Percentiles rank a stretch among this genome's conserved stretches.
phyloP scores from a whole-genome alignment of 2,888 invertebrate species.

The Ophion ellenae region DNA sequence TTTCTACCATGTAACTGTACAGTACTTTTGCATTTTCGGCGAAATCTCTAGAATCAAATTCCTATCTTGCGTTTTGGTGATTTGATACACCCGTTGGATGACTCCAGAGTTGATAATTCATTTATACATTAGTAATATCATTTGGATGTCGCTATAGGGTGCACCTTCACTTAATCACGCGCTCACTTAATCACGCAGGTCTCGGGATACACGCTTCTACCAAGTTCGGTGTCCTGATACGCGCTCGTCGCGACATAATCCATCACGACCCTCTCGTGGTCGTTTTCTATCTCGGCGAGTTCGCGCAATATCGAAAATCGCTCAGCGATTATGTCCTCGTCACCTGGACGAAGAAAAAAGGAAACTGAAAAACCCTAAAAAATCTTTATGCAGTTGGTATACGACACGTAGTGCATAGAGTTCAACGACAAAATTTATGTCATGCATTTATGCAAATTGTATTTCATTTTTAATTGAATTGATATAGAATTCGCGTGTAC shows the following conservation, averaged over 20 bases:
- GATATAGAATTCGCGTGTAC: no score
- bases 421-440: no score
- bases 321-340: constrained; percentile 77
- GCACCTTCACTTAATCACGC: no score
- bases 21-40: not conserved
- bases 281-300: constrained; percentile 80
- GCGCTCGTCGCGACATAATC: constrained; percentile 85
- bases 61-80: not conserved
- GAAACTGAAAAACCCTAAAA: not conserved
- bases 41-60: not conserved
- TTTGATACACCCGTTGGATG: not conserved
- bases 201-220: constrained; percentile 78
- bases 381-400: not conserved
- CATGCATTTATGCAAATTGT: no score
- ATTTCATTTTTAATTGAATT: no score
- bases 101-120: not conserved
- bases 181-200: constrained; percentile 70
- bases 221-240: constrained; percentile 84
- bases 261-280: constrained; percentile 82
- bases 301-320: constrained; percentile 80
- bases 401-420: no score
- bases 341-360: constrained; percentile 69
- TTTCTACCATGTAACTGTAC: no score
- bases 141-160: not conserved
- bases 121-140: not conserved